Evolutionary conservation across 92 coral and sea anemone species (phyloP).

Genomic region (Micromussa lordhowensis): DNA sequence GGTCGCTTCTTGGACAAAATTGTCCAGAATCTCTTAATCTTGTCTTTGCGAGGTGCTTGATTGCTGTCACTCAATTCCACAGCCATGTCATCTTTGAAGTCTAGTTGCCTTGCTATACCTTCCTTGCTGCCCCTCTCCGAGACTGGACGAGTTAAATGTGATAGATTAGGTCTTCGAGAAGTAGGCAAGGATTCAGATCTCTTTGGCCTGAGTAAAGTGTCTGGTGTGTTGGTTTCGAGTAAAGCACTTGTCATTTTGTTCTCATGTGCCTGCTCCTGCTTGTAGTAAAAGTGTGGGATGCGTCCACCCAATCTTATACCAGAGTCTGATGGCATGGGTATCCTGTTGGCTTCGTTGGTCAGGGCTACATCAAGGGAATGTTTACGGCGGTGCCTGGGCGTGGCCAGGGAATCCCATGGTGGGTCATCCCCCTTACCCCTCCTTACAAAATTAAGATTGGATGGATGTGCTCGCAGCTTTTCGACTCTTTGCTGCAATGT

Average conservation of each 20-base stretch:
- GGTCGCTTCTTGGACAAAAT: slow-evolving; percentile 75
- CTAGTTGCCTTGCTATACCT: slow-evolving; percentile 52
- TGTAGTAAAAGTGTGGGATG: not conserved
- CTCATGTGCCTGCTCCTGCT: not conserved
- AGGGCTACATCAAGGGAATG: slow-evolving; percentile 67
- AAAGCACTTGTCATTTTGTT: not conserved
- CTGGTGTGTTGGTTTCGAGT: slow-evolving; percentile 1
- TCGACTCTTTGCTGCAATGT: slow-evolving; percentile 75
- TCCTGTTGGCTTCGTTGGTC: slow-evolving; percentile 64
- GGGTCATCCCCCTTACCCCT: slow-evolving; percentile 69
- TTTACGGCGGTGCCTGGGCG: slow-evolving; percentile 69
- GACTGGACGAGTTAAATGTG: not conserved
- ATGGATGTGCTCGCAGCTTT: slow-evolving; percentile 74
- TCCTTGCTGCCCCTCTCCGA: not conserved
- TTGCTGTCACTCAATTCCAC: slow-evolving; percentile 47
- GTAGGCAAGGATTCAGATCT: slow-evolving; percentile 21
- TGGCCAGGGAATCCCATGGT: slow-evolving; percentile 35
- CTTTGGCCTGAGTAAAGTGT: slow-evolving; percentile 23
- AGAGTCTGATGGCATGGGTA: slow-evolving; percentile 61
- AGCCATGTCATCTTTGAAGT: slow-evolving; percentile 86
- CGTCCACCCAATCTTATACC: not conserved
- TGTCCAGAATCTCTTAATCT: slow-evolving; percentile 72
- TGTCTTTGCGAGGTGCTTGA: slow-evolving; percentile 75
- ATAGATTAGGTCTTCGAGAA: slow-evolving; percentile 12
- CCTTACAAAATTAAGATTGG: slow-evolving; percentile 81